Evolutionary conservation across 1,140 invertebrate genomes (phyloP), one percentile per base, ranked within the genome.

Genomic region (Drosophila fuyamai): DNA sequence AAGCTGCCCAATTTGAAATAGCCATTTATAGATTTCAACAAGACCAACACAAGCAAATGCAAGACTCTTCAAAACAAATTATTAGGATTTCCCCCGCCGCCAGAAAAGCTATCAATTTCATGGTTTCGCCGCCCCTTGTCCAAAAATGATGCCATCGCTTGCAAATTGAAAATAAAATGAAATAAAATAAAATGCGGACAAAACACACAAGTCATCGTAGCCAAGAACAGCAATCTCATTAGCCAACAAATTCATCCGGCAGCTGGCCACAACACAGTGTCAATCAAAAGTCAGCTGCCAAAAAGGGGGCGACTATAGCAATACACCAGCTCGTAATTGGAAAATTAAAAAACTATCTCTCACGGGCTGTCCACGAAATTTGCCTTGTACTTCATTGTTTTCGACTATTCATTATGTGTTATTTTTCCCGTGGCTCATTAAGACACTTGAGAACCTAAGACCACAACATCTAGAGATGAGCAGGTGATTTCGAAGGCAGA

Each of bases 241-340:
- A 71, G 65, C 44, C 40, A 57, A 50, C 57, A 57, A 70, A 76
- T 57, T 58, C 77, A 77, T 81, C 73, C 81, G 81, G 74, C 81
- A 85, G 82, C 81, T 85, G 82, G 47, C 53, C 78, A 81, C 74
- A 85, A 78, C 44, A 70, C 51, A 70, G 59, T 85, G 82, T 86
- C 82, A 86, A 86, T 85, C 78, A 85, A 68, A 74, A 61, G 80
- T 62, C 58, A 47, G 18, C 60, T 78, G 79, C 48, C 74, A 80
- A 80, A 57, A 59, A 35, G 32, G 9, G 7, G 23, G 18, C 0
- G 18, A 32, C 27, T 5, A 12, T 18, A 29, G 16, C 7, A 51
- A 68, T 62, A 14, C 14, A 55, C 68, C 46, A 65, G 62, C 56
- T 76, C 57, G 59, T 67, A 81, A 81, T 76, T 67, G 65, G 55